phyloP scores from a whole-genome alignment of 2,797 vertebrate genomes.

The Coilia nasus region DNA sequence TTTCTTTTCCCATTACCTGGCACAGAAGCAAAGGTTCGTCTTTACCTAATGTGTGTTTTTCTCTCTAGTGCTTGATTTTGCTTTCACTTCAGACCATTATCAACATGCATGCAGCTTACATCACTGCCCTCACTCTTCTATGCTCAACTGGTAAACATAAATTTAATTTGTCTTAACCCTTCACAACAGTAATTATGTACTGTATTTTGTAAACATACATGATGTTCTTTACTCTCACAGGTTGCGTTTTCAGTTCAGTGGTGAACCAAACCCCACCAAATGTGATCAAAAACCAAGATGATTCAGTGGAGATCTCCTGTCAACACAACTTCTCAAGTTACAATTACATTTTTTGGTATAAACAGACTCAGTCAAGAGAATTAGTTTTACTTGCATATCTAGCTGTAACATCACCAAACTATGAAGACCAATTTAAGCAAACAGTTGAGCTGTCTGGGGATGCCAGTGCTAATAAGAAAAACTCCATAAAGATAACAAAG shows the following conservation, averaged over 20 bases:
- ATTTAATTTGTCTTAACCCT: not conserved
- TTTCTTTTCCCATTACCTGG: too few relatives aligned
- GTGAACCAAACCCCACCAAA: constrained; percentile 39
- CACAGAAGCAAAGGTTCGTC: not conserved
- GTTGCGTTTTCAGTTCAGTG: constrained; percentile 16
- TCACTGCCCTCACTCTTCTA: not conserved
- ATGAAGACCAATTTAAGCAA: not conserved
- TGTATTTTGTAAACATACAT: not conserved
- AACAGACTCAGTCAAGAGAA: constrained; percentile 15
- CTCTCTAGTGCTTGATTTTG: not conserved
- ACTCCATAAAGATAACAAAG: constrained; percentile 18
- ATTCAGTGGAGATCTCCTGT: constrained; percentile 31
- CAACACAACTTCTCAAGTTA: constrained; percentile 26
- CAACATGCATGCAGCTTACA: not conserved
- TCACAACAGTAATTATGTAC: not conserved
- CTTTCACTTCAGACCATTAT: not conserved
- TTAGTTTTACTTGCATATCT: constrained; percentile 38
- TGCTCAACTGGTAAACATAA: not conserved
- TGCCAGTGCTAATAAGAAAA: not conserved
- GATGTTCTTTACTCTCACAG: constrained; percentile 35
- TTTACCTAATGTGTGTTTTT: too few relatives aligned
- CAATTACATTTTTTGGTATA: constrained; percentile 44
- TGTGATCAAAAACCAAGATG: constrained; percentile 25
- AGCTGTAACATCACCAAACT: not conserved
- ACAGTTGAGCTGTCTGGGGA: not conserved